A percentile compares a stretch with the other conserved stretches of the same genome.
phyloP scores from a whole-genome alignment of 64 coral and sea anemone species.

The Anthopleura sola region DNA sequence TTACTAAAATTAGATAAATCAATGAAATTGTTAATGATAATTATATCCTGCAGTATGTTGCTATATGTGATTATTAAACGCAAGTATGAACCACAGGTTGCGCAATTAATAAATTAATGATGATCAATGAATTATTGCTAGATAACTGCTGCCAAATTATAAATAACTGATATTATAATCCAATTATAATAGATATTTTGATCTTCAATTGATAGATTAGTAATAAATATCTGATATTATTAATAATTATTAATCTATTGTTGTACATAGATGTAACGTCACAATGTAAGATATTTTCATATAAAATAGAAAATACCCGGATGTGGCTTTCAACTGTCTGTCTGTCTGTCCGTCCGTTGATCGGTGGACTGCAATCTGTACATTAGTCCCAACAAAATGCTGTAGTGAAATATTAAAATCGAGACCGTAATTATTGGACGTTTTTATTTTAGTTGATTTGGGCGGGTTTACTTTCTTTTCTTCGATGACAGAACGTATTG shows the following conservation, averaged over 20 bases:
- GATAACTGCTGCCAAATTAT: no score
- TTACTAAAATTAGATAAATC: background rate
- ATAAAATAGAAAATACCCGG: slow-evolving; percentile 26
- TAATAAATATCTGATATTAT: no score
- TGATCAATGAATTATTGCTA: no score
- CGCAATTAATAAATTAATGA: background rate
- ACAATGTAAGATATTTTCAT: slow-evolving; percentile 31
- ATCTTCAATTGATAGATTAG: background rate
- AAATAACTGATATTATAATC: no score
- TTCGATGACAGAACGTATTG: no score
- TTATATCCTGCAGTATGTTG: background rate
- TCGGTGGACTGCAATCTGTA: background rate
- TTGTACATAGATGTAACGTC: background rate
- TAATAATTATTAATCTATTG: background rate
- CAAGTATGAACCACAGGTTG: background rate
- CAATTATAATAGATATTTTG: background rate
- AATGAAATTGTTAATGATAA: background rate
- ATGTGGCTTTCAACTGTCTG: background rate
- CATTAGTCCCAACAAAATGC: background rate
- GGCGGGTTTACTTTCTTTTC: background rate
- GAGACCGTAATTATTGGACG: background rate
- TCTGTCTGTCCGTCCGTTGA: slow-evolving; percentile 26
- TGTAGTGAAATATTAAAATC: slow-evolving; percentile 12
- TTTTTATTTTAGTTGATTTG: background rate
- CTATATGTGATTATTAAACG: background rate